phyloP scores from a whole-genome alignment of 2,888 invertebrate genomes.

The Hololepta plana region DNA sequence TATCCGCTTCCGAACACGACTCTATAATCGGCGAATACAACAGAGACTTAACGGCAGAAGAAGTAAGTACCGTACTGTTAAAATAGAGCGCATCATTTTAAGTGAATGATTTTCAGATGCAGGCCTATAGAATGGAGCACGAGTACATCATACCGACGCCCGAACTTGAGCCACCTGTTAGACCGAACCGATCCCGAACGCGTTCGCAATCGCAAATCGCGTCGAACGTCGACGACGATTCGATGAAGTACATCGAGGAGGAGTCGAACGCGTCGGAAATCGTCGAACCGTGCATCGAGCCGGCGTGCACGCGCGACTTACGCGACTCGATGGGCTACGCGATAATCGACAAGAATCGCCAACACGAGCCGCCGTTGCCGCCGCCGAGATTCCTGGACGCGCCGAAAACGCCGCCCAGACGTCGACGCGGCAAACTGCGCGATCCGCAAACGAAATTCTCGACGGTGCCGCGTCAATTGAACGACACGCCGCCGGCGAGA shows the following conservation, averaged over 20 bases:
- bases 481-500: constrained; percentile 33
- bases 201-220: constrained; percentile 38
- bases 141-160: constrained; percentile 40
- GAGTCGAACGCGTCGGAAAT: constrained; percentile 5
- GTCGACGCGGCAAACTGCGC: constrained; percentile 11
- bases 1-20: constrained; percentile 23
- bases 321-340: constrained; percentile 46
- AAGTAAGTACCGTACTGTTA: constrained; percentile 13
- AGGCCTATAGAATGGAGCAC: constrained; percentile 45
- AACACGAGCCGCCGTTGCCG: constrained; percentile 30
- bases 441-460: constrained; percentile 42
- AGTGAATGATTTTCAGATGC: constrained; percentile 32
- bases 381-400: constrained; percentile 39
- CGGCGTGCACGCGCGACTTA: constrained; percentile 23
- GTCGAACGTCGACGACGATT: constrained; percentile 31
- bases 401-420: constrained; percentile 26
- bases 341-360: constrained; percentile 49
- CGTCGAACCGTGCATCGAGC: constrained; percentile 22
- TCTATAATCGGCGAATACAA: constrained; percentile 14
- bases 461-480: constrained; percentile 40
- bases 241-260: constrained; percentile 37
- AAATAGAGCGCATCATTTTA: constrained; percentile 3
- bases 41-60: constrained; percentile 11
- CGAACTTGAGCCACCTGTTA: constrained; percentile 33
- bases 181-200: constrained; percentile 32